These are phyloP conservation scores for Ondatra zibethicus DNA, from an alignment of 2,113 vertebrate genomes.

Conservation along the genomic window DNA sequence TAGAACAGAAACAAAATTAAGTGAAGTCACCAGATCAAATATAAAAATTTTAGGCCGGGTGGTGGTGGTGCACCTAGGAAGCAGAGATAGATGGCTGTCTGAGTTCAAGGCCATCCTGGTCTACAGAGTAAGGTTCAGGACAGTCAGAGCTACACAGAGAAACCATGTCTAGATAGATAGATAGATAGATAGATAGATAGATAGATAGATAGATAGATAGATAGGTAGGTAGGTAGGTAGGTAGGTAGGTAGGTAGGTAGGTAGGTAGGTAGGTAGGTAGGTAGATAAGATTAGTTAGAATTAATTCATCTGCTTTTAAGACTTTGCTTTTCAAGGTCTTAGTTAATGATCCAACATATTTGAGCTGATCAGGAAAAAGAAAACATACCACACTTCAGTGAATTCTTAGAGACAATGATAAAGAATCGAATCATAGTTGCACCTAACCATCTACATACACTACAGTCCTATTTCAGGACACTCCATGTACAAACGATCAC, in stretches of 20 bases:
- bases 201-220: background rate
- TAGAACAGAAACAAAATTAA: conserved; percentile 29
- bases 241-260: fast-evolving
- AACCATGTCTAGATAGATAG: background rate
- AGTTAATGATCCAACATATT: conserved; percentile 40
- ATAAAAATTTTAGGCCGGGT: background rate
- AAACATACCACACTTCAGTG: background rate
- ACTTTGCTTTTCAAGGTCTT: conserved; percentile 23
- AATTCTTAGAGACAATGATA: background rate
- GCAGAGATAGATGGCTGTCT: background rate
- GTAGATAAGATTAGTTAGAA: background rate
- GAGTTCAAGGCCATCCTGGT: background rate
- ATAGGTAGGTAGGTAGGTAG: too few relatives aligned
- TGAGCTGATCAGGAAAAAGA: conserved; percentile 40
- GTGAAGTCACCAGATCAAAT: background rate
- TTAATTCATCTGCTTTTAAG: conserved; percentile 39
- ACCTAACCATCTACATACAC: background rate
- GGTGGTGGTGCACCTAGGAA: background rate
- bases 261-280: fast-evolving
- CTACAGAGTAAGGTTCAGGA: background rate
- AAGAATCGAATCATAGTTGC: background rate
- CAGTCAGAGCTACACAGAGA: background rate
- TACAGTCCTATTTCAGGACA: conserved; percentile 33
- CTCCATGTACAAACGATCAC: background rate
- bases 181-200: fast-evolving